A percentile compares a stretch with the other conserved stretches of the same genome.
phyloP scores from a whole-genome alignment of 30 jellyfish, hydroid and myxozoan species.

The Aurelia coerulea region DNA sequence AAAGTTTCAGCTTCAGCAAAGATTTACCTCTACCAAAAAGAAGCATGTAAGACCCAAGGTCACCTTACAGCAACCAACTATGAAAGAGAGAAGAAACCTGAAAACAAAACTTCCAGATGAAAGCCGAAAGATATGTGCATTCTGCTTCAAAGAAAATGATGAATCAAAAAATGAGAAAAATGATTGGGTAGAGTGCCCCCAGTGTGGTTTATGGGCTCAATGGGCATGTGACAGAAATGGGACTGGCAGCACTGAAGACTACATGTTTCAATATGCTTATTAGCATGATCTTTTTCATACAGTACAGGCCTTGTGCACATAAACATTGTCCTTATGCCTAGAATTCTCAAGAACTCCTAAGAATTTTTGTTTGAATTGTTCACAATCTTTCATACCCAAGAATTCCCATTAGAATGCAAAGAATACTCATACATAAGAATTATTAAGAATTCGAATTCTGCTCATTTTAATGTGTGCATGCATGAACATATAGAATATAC shows the following conservation, averaged over 20 bases:
- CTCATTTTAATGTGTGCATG: too few relatives aligned
- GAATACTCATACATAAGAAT: too few relatives aligned
- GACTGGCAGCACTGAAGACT: constrained; percentile 1
- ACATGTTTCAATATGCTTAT: background rate
- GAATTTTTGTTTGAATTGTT: too few relatives aligned
- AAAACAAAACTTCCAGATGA: background rate
- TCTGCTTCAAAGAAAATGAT: background rate
- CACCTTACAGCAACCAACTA: background rate
- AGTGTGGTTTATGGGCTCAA: background rate
- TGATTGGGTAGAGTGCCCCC: constrained; percentile 12
- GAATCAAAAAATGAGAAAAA: background rate
- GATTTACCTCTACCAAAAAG: too few relatives aligned
- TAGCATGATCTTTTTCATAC: background rate
- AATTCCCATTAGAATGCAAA: too few relatives aligned
- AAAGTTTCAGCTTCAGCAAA: background rate
- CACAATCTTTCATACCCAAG: too few relatives aligned
- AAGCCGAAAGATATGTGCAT: background rate
- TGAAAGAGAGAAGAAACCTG: background rate
- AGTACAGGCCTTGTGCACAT: background rate
- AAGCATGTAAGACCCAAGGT: constrained; percentile 9
- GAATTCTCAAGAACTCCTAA: too few relatives aligned
- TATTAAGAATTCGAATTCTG: too few relatives aligned
- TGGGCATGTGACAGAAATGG: background rate
- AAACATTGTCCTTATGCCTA: background rate
- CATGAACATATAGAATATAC: too few relatives aligned